Evolutionary conservation across 2,888 invertebrate genomes (phyloP), one percentile per base, ranked within the genome.

Genomic region (Brachyptera putata): DNA sequence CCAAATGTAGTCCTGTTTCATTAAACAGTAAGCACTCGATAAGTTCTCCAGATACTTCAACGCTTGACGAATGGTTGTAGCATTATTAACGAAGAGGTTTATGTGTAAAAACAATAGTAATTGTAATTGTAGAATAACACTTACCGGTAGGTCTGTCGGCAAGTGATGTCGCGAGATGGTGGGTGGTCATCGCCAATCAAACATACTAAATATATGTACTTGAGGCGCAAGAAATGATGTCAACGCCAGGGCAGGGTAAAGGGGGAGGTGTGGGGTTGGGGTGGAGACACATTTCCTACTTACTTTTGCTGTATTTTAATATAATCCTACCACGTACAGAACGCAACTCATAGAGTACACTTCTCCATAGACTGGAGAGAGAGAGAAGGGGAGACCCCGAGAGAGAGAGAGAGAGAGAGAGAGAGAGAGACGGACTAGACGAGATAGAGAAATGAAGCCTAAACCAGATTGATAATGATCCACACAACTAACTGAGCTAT

Each of bases 31-130:
- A n/a, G 25, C 26, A 50, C 49, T 50, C 26, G n/a, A n/a, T n/a
- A n/a, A n/a, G n/a, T n/a, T n/a, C n/a, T n/a, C n/a, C n/a, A n/a
- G 24, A 50, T 50, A 24, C 49, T 16, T 24, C 26, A 50, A 21
- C 48, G 48, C 49, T 9, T 50, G 49, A 50, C 49, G 49, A 50
- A 50, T 50, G 49, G 26, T 50, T 50, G 25, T 26, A 50, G 49
- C 49, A 50, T 50, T 36, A 53, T 36, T 53, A 53, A 53, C 53
- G 36, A 53, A 36, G 53, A 53, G 36, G 53, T 53, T 53, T 53
- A 34, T 22, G 36, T n/a, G 53, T 34, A 53, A 53, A 25, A 53
- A 53, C 34, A 21, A 11, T 21, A 4, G 53, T 53, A 53, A 53
- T 53, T 53, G 53, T 53, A 53, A 53, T 53, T 53, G 53, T 22